Base-by-base conservation (phyloP, 2,113 vertebrate species). In the Typhlomys cinereus region DNA sequence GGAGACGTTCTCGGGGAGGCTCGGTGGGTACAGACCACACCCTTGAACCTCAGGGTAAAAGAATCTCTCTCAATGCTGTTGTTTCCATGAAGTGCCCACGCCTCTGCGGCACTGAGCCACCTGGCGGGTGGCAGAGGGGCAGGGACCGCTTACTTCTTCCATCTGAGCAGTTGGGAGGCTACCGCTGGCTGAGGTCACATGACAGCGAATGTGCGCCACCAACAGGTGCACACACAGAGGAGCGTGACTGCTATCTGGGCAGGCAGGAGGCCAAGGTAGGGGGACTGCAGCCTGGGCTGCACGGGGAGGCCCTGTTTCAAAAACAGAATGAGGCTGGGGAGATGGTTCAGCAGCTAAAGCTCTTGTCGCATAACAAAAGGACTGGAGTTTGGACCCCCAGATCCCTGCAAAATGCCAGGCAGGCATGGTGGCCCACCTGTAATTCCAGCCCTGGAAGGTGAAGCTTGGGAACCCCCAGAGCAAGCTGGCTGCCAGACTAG, bases 161-260 rank as follows among this genome's bases (percentile, higher is more conserved):
- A 11, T 20, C 13, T 21, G 23, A 41, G 20, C 13, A 2, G 17
- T 0, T 0, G 0, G 0, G 67, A 20, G 87, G 2, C 36, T 0
- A 0, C 1, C 71, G 0, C 31, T 74, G 31, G 8, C 67, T 48
- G 27, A 36, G 39, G 20, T 20, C 2, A 21, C 0, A 0, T 17
- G 67, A 52, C 71, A 18, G 14, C 54, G 14, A 15, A 9, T 50
- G 50, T 80, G 52, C 44, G 17, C 25, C 73, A 87, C 39, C 11
- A 46, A 66, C 23, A 73, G n/a, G 81, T 27, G 50, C 23, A 67
- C 4, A 29, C 2, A 13, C n/a, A 44, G 18, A 34, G 25, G n/a
- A 21, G 48, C 5, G 29, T 17, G 27, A 18, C 15, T 59, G 83
- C 7, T 39, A 59, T 17, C 11, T 12, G 18, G 46, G 83, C 4